Base-by-base conservation (phyloP, 2,888 invertebrate genomes). In the Penaeus monodon region DNA sequence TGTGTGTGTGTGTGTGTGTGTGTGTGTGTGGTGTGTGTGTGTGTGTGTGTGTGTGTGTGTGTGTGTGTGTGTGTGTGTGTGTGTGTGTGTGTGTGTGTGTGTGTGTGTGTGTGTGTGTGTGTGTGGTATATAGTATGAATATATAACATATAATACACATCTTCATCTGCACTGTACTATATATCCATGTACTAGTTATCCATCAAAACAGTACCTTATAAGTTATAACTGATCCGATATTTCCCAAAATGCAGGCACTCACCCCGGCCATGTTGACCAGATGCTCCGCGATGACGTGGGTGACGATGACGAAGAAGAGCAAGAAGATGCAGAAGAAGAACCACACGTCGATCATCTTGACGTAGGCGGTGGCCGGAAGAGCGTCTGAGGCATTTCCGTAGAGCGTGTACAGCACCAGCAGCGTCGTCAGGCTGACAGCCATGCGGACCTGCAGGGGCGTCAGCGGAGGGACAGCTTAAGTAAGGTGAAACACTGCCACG, bases 391-490 rank as follows among this genome's bases (percentile, higher is more conserved):
- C 29, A 8, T 70, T 27, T 12, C 29, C 29, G 70, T 29, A 70
- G 70, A 70, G 70, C 27, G 70, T 70, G 70, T 70, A 70, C 14
- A 70, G 70, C 70, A 70, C 70, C 70, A 70, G 29, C 70, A 70
- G 70, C 70, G 70, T 70, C 70, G 70, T 70, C 70, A 70, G 70
- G 70, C 70, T 70, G 1, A 70, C 70, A 12, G 70, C 29, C 70
- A 70, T 27, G 29, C 70, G 70, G 27, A 70, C 70, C 70, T 70
- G 70, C 70, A 22, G 29, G 22, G 57, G 17, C 14, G 57, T 57
- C 57, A 57, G 10, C 10, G 44, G 44, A 10, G 44, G 44, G 44
- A 44, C 44, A 6, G 44, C 10, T 0, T 44, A 10, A 44, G 10
- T 44, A 44, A 44, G 44, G 6, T 44, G 8, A 44, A 10, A 44